Evolutionary conservation across 2,797 vertebrate species (phyloP).

Genomic region (Benthosema pterotum): DNA sequence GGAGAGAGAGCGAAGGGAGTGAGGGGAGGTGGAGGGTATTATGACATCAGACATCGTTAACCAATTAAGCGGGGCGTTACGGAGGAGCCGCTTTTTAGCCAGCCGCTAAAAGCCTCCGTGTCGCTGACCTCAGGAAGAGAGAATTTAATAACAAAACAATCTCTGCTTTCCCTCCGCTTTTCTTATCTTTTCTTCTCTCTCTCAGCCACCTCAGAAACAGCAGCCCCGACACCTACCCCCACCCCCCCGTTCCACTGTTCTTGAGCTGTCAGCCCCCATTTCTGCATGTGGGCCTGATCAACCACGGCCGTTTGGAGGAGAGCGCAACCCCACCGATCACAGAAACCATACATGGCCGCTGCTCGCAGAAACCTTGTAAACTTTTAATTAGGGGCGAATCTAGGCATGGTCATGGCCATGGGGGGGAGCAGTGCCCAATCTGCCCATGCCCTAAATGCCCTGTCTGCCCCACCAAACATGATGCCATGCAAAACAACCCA

Average conservation of each 20-base stretch:
- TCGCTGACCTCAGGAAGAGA: conserved; percentile 74
- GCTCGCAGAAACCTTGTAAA: no score
- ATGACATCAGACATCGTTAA: conserved; percentile 76
- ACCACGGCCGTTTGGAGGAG: conserved; percentile 57
- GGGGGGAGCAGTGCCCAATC: no score
- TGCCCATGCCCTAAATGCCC: no score
- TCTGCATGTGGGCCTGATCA: conserved; percentile 29
- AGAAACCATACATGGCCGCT: no score
- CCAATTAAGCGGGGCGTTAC: conserved; percentile 72
- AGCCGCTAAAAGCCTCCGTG: conserved; percentile 67
- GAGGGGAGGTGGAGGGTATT: conserved; percentile 49
- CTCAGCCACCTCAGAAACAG: conserved; percentile 49
- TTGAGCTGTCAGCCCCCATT: conserved; percentile 43
- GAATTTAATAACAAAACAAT: conserved; percentile 71
- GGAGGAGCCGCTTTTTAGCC: conserved; percentile 52
- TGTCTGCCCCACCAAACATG: no score
- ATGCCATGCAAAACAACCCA: no score
- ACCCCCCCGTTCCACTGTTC: conserved; percentile 29
- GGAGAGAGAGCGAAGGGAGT: conserved; percentile 6
- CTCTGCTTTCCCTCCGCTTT: conserved; percentile 44
- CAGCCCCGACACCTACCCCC: not conserved
- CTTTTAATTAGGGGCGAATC: no score
- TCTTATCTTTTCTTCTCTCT: conserved; percentile 37
- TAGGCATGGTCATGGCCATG: no score
- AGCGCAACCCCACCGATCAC: no score